Evolutionary conservation across 2,797 vertebrate species (phyloP), one percentile per base, ranked within the genome.

Genomic region (Adelosebastes latens): DNA sequence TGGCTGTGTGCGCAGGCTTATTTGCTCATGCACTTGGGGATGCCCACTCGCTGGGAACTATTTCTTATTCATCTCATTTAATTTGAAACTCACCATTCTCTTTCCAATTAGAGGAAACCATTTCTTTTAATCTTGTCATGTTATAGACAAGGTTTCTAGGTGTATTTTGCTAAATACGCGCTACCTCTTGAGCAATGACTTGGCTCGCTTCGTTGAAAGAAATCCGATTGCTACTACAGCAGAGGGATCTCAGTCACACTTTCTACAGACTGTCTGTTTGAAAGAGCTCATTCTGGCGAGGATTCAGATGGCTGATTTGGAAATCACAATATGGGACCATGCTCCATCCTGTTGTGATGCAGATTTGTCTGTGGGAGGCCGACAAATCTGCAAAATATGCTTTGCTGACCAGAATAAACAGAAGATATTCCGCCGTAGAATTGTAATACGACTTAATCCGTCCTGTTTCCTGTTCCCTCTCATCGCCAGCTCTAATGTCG

Each of bases 351-450:
- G 87, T 91, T 87, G 89, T 85, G 87, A 86, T 89, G 69, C 85
- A 92, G 87, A 91, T 89, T 82, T 85, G 63, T 84, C 86, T 83
- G 85, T 79, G 84, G 84, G 87, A 86, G 81, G 79, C 72, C 32
- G 64, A 87, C 86, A 83, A 88, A 89, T 90, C 82, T 85, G 81
- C 68, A 92, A 87, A 49, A 92, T 86, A 85, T 84, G 80, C 62
- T 88, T 90, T 81, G 65, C 86, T 88, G 89, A 91, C 86, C 76
- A 74, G 85, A 90, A 88, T 84, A 80, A 88, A 83, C 65, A 77
- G 34, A 74, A 76, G 66, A 78, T 73, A 34, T 60, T 81, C 64
- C 67, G 74, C 58, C 27, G 53, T 24, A n/a, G 71, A 75, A 59
- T 12, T 42, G 65, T 77, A 81, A 83, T 66, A 62, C 42, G 65